These are phyloP conservation scores for Cheumatopsyche charites DNA, from an alignment of 1,140 invertebrate species.

Conservation along the genomic window DNA sequence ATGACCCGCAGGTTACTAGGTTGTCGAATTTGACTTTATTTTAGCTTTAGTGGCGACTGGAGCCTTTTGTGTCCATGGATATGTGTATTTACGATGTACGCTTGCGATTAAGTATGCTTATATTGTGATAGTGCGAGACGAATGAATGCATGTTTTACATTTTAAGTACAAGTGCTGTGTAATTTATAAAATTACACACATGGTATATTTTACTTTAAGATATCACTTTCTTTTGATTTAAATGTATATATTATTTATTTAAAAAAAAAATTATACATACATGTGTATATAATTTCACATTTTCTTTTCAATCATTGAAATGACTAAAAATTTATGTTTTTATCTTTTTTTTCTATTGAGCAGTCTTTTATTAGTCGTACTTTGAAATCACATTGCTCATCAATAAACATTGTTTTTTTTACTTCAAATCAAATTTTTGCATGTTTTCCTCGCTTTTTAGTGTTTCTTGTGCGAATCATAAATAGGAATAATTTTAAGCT, in stretches of 20 bases:
- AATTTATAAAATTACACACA: slow-evolving; percentile 34
- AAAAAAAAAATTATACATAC: slow-evolving; percentile 8
- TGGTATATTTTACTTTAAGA: slow-evolving; percentile 22
- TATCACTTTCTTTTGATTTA: slow-evolving; percentile 3
- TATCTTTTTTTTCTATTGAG: neutral
- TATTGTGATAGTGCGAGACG: slow-evolving; percentile 29
- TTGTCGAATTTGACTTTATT: neutral
- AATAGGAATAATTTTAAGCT: slow-evolving; percentile 15
- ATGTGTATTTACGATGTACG: slow-evolving; percentile 16
- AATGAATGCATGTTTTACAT: slow-evolving; percentile 21
- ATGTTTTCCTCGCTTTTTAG: slow-evolving; percentile 8
- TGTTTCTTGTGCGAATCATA: slow-evolving; percentile 6
- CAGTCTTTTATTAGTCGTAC: neutral
- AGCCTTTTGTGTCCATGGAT: slow-evolving; percentile 27
- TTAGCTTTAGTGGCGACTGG: slow-evolving; percentile 9
- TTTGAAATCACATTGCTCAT: neutral
- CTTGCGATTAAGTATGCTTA: slow-evolving; percentile 14
- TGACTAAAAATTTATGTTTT: neutral
- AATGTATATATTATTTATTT: slow-evolving; percentile 37
- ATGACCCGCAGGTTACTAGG: slow-evolving; percentile 1
- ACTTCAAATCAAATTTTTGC: neutral
- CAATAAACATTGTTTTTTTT: neutral
- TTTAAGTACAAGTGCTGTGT: slow-evolving; percentile 1
- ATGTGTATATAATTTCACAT: slow-evolving; percentile 15
- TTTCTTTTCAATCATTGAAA: neutral